phyloP scores from a whole-genome alignment of 2,888 invertebrate species.

The Pogonocherus hispidulus region DNA sequence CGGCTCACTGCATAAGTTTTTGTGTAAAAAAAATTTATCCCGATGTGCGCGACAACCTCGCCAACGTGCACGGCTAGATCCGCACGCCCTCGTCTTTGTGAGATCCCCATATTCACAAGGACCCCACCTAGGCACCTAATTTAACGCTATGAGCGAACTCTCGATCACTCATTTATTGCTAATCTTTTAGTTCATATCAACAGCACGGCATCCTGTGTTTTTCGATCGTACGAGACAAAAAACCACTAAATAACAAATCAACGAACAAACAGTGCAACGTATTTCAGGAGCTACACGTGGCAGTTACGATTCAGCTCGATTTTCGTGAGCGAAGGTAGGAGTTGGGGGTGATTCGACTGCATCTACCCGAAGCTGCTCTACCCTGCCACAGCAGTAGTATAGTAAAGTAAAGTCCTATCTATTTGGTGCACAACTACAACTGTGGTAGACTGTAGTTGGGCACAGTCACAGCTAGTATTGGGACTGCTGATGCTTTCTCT shows the following conservation, averaged over 20 bases:
- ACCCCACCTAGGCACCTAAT: constrained; percentile 68
- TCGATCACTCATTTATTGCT: constrained; percentile 67
- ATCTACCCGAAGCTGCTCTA: constrained; percentile 40
- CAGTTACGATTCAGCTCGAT: constrained; percentile 18
- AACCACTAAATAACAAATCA: constrained; percentile 64
- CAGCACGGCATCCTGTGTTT: constrained; percentile 54
- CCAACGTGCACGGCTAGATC: constrained; percentile 47
- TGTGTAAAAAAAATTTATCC: constrained; percentile 40
- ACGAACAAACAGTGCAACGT: constrained; percentile 61
- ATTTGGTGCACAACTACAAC: constrained; percentile 39
- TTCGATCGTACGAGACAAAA: constrained; percentile 43
- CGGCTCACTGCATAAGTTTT: constrained; percentile 35
- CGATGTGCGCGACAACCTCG: constrained; percentile 44
- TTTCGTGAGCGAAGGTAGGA: constrained; percentile 37
- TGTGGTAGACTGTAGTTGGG: constrained; percentile 23
- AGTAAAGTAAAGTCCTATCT: constrained; percentile 33
- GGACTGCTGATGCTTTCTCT: constrained; percentile 34
- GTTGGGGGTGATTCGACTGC: constrained; percentile 39
- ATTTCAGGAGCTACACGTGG: constrained; percentile 34
- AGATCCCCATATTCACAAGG: constrained; percentile 48
- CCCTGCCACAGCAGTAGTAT: constrained; percentile 40
- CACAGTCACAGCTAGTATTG: constrained; percentile 25
- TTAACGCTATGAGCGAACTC: constrained; percentile 66
- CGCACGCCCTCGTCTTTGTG: constrained; percentile 62
- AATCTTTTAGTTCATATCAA: constrained; percentile 66